phyloP scores from a whole-genome alignment of 2,888 invertebrate genomes.

The Augiades crinisus region DNA sequence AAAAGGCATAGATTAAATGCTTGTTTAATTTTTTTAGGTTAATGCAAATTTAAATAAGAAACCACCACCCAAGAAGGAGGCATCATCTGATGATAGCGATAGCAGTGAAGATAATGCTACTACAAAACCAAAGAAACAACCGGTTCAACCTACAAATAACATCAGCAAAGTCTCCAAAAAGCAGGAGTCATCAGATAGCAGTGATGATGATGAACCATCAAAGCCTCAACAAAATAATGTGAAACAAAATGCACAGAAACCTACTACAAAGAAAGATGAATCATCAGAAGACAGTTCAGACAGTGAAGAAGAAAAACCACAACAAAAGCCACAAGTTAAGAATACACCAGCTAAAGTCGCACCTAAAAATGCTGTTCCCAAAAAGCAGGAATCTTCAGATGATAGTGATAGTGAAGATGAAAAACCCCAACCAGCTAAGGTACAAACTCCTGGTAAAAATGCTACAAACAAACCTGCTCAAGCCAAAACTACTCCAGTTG shows the following conservation, averaged over 20 bases:
- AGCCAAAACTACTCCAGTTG: constrained; percentile 28
- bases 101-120: constrained; percentile 57
- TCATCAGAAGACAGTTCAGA: constrained; percentile 39
- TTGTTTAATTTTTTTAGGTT: constrained; percentile 28
- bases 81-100: constrained; percentile 55
- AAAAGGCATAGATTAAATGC: too few relatives aligned
- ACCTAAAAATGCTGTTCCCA: constrained; percentile 32
- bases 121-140: constrained; percentile 41
- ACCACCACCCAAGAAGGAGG: constrained; percentile 52
- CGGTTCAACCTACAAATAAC: constrained; percentile 43
- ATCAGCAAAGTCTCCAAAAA: constrained; percentile 42
- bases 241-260: constrained; percentile 11
- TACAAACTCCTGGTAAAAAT: constrained; percentile 25
- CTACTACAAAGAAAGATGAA: constrained; percentile 39
- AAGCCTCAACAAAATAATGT: constrained; percentile 36
- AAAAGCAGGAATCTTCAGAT: constrained; percentile 49
- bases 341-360: constrained; percentile 14
- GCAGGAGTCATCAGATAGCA: constrained; percentile 46
- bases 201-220: constrained; percentile 57
- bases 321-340: constrained; percentile 7
- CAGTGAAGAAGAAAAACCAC: constrained; percentile 52
- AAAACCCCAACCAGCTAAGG: constrained; percentile 39
- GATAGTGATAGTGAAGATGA: constrained; percentile 47
- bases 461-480: constrained; percentile 37
- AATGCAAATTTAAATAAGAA: constrained; percentile 39